These are phyloP conservation scores for Neolamprologus modestus DNA, from an alignment of 2,113 vertebrate species.

Conservation along the genomic window DNA sequence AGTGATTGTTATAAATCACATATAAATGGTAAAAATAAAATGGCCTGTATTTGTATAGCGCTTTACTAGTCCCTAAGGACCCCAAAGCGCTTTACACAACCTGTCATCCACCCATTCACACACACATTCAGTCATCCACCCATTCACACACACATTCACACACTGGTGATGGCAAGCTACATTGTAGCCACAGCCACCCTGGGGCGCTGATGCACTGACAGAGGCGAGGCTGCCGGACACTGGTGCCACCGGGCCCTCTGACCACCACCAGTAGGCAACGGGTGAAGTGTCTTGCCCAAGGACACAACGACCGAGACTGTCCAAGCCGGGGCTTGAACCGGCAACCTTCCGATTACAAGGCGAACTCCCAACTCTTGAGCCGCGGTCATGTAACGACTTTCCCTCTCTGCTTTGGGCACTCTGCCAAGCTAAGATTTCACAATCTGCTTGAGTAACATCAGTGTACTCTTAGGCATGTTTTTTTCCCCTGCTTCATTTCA, in stretches of 20 bases:
- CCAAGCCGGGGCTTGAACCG: fast-evolving
- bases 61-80: neutral
- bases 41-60: neutral
- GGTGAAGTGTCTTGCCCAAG: neutral
- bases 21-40: neutral
- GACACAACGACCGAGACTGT: fast-evolving
- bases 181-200: neutral
- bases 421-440: neutral
- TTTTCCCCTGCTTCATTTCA: neutral
- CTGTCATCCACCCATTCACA: neutral
- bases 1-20: neutral
- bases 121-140: neutral
- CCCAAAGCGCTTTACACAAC: neutral
- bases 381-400: neutral
- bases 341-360: no score
- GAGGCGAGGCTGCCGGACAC: neutral
- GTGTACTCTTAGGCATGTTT: neutral
- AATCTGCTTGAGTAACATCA: neutral
- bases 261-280: neutral
- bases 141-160: no score
- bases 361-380: no score
- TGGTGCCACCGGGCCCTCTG: fast-evolving
- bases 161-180: no score
- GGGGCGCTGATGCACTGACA: neutral
- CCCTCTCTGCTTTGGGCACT: neutral